Base-by-base conservation (phyloP, 2,797 vertebrate species). In the Phalanger gymnotis region DNA sequence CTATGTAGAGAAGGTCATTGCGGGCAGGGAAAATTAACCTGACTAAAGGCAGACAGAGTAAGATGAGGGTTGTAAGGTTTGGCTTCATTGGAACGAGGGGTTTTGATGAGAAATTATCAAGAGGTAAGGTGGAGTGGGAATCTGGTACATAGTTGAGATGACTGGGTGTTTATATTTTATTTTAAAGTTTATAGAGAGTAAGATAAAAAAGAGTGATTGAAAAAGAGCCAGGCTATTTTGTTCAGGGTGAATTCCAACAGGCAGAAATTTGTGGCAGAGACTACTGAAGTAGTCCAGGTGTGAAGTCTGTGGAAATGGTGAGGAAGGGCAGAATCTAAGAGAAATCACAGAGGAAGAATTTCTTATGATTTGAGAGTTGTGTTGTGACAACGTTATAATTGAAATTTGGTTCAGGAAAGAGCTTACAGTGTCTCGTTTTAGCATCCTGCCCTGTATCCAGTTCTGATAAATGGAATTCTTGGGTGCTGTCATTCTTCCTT, bases 401-500 rank as follows among this genome's bases (percentile, higher is more conserved):
- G 40, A 51, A 87, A 87, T 87, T 87, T 28, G 40, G 73, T 51
- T 87, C 9, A 87, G 73, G 25, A 51, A 87, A 87, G 40, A 87
- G 40, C 40, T 27, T 25, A 51, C 40, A 51, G 66, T 87, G 22
- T 51, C 7, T 87, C 31, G 27, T 87, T 87, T 87, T 87, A 87
- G 27, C 22, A 28, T 87, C 40, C 40, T 87, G 22, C 40, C 73
- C 22, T 87, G 7, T 87, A 51, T 87, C 5, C 10, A 61, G 16
- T 34, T 56, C 22, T 0, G 4, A 5, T 51, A 87, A 1, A 4
- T 91, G 92, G 66, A 4, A 6, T 51, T 47, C 0, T 0, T 1
- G 52, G 53, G 31, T 94, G 19, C 61, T 30, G 47, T 19, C 58
- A 5, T 11, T 93, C 2, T 90, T 1, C 91, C 93, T 3, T 98